Evolutionary conservation across 2,797 vertebrate species (phyloP).

Genomic region (Valencia hispanica): DNA sequence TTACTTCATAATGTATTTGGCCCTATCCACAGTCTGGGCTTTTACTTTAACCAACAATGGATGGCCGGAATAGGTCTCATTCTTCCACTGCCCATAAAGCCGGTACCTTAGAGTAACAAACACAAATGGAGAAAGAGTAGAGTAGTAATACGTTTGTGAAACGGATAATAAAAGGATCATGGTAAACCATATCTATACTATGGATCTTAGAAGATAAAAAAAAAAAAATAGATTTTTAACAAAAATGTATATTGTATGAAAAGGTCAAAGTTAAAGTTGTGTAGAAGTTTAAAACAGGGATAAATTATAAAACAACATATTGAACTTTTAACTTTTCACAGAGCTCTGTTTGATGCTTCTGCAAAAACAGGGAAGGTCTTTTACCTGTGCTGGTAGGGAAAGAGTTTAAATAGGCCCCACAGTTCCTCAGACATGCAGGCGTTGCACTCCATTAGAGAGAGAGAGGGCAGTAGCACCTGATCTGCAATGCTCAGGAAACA

Average conservation of each 20-base stretch:
- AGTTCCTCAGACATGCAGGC: constrained; percentile 99
- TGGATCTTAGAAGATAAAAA: too few relatives aligned
- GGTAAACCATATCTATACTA: too few relatives aligned
- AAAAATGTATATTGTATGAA: too few relatives aligned
- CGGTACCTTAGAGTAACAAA: constrained; percentile 85
- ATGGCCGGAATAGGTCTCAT: constrained; percentile 95
- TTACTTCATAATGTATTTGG: constrained; percentile 99
- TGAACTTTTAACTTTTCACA: background rate
- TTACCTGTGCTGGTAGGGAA: constrained; percentile 98
- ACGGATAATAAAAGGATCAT: too few relatives aligned
- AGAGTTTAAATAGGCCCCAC: constrained; percentile 98
- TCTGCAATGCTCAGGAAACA: constrained; percentile 97
- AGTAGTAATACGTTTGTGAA: too few relatives aligned
- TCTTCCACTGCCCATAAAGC: constrained; percentile 98
- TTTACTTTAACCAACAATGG: constrained; percentile 97
- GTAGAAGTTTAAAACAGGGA: background rate
- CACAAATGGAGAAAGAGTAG: background rate
- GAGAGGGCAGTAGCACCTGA: constrained; percentile 95
- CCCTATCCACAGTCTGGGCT: constrained; percentile 97
- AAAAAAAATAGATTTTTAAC: too few relatives aligned
- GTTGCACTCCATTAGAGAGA: constrained; percentile 97
- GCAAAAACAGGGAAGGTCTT: background rate
- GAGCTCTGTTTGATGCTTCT: background rate
- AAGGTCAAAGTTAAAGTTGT: too few relatives aligned
- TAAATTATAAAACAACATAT: background rate